Evolutionary conservation across 2,888 invertebrate species (phyloP).

Genomic region (Ceriagrion tenellum): DNA sequence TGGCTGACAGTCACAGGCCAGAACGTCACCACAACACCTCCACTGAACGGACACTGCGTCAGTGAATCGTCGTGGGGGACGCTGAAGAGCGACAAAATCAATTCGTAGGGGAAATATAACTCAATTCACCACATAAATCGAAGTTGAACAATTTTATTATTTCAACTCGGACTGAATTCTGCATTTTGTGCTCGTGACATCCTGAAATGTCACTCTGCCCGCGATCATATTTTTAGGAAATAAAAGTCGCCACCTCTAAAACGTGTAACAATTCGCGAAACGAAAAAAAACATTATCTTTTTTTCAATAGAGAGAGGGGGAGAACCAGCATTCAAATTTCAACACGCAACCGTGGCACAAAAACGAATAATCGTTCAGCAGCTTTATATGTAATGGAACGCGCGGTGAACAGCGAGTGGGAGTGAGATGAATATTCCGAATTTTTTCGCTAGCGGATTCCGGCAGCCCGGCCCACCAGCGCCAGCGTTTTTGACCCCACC

Average conservation of each 20-base stretch:
- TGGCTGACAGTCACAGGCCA: too few relatives aligned
- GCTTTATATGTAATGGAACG: slow-evolving; percentile 6
- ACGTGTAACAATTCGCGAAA: background rate
- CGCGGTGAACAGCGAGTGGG: background rate
- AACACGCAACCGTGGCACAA: background rate
- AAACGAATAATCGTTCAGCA: background rate
- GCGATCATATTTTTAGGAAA: background rate
- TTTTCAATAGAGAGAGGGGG: background rate
- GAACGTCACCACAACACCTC: too few relatives aligned
- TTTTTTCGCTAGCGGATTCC: background rate
- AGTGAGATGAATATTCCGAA: background rate
- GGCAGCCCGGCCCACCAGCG: background rate
- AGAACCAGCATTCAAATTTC: background rate
- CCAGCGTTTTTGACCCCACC: background rate
- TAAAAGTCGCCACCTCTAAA: background rate
- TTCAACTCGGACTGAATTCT: background rate
- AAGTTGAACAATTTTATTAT: background rate
- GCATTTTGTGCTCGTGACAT: background rate
- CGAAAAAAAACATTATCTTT: background rate
- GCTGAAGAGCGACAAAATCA: background rate
- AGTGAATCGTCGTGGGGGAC: background rate
- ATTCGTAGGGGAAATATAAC: background rate
- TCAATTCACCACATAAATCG: background rate
- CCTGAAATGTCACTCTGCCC: background rate
- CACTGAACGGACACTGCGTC: too few relatives aligned